A percentile compares a stretch with the other conserved stretches of the same genome.
Conservation (phyloP, 2,797 vertebrate genomes). For the Avahi laniger region DNA sequence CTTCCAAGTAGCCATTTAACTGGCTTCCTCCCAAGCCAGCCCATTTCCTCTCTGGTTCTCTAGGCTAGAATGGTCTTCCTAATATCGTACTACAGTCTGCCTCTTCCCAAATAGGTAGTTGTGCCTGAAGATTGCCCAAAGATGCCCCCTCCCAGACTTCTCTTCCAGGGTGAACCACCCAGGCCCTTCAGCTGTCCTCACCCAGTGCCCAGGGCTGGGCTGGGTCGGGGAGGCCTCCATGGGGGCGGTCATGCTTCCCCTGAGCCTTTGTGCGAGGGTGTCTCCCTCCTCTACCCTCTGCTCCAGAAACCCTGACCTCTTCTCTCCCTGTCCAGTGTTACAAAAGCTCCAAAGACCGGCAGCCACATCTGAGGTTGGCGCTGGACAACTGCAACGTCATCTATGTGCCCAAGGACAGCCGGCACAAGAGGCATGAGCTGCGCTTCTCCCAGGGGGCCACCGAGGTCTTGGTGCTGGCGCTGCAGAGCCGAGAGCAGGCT, state of each 20-base stretch:
- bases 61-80: neutral
- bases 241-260: neutral
- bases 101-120: neutral
- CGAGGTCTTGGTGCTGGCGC: slow-evolving; percentile 93
- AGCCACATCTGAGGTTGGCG: slow-evolving; percentile 91
- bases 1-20: neutral
- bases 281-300: neutral
- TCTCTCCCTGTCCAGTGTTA: slow-evolving; percentile 89
- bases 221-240: neutral
- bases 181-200: neutral
- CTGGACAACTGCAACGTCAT: slow-evolving; percentile 91
- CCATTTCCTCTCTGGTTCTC: neutral
- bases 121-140: neutral
- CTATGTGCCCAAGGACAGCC: slow-evolving; percentile 96
- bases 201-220: neutral
- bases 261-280: neutral
- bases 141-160: neutral
- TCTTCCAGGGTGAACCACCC: neutral
- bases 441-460: slow-evolving; percentile 94
- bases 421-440: slow-evolving; percentile 96
- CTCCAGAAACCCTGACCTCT: neutral
- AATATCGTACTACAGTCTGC: neutral
- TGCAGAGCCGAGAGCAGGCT: slow-evolving; percentile 97
- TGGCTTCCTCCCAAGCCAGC: neutral
- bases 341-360: slow-evolving; percentile 96